Base-by-base conservation (phyloP, 2,888 invertebrate species). In the Phlogophora meticulosa region DNA sequence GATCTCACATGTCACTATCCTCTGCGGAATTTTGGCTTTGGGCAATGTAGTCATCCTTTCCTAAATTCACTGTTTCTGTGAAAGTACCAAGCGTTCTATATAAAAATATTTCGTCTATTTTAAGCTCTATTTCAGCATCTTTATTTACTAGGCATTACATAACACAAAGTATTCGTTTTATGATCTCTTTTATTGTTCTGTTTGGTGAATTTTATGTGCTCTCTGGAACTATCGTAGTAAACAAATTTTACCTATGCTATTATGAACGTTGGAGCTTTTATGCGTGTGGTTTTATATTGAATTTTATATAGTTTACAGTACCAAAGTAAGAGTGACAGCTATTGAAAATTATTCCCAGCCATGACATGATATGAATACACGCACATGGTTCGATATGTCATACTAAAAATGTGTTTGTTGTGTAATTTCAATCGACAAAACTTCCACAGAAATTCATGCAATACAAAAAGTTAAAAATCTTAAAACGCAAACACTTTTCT, bases 151-250 rank as follows among this genome's bases (percentile, higher is more conserved):
- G 34, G 46, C 36, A 62, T 78, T 61, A 57, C 56, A 61, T 46
- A 61, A 62, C 20, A 22, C 43, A 57, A 72, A 58, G 45, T 65
- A 46, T 53, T 45, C 1, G 22, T 72, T 78, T 78, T 65, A 73
- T 55, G 22, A 34, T n/a, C 11, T 22, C 10, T 62, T 79, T 79
- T 63, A 79, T 68, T 64, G 53, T 63, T 75, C 36, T 59, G 72
- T 67, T 64, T 71, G 49, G 48, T 57, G 51, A 53, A 56, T 76
- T 77, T 70, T 55, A 77, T 76, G 55, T 51, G 60, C 71, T 58
- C 71, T 76, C 59, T 65, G 57, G 20, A 63, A 64, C 43, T 55
- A 60, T 45, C n/a, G 56, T 59, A 51, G 77, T 77, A 70, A 71
- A 71, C 63, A 80, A 63, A 76, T 59, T 53, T 53, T 66, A 49